Evolutionary conservation across 1,140 invertebrate genomes (phyloP).

Genomic region (Macrostomum lignano): DNA sequence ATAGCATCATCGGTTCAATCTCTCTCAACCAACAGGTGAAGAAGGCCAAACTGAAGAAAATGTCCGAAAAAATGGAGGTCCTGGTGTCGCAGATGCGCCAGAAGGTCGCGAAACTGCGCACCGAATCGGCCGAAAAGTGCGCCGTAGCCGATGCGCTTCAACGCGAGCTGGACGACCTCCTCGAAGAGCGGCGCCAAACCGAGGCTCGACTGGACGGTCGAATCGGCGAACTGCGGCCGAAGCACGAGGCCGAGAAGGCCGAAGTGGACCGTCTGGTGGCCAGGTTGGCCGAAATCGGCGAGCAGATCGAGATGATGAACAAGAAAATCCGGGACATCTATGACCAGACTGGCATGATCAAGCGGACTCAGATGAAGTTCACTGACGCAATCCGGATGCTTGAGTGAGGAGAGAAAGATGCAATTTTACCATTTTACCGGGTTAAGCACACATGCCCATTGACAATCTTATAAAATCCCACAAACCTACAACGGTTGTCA

Average conservation of each 20-base stretch:
- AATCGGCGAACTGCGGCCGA: slow-evolving; percentile 10
- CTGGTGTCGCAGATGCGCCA: slow-evolving; percentile 9
- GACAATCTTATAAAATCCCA: too few relatives aligned
- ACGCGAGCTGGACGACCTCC: slow-evolving; percentile 11
- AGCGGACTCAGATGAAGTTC: too few relatives aligned
- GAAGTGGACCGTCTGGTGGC: neutral
- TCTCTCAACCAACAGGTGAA: neutral
- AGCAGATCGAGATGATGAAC: slow-evolving; percentile 15
- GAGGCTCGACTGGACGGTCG: slow-evolving; percentile 11
- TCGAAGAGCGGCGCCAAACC: slow-evolving; percentile 12
- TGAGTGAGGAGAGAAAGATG: too few relatives aligned
- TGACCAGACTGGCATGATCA: slow-evolving; percentile 13
- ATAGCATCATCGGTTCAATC: neutral
- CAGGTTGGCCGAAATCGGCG: slow-evolving; percentile 13
- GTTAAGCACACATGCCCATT: too few relatives aligned
- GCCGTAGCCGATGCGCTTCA: too few relatives aligned
- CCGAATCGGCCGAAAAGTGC: too few relatives aligned
- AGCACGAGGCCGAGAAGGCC: slow-evolving; percentile 13
- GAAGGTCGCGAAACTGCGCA: slow-evolving; percentile 10
- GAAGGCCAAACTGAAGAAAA: neutral
- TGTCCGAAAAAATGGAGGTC: neutral
- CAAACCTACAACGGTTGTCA: too few relatives aligned
- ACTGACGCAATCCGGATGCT: too few relatives aligned
- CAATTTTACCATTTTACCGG: too few relatives aligned
- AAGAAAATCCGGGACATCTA: slow-evolving; percentile 18